A percentile compares a stretch with the other conserved stretches of the same genome.
These are phyloP conservation scores for Drosophila nikananu DNA, from an alignment of 1,140 invertebrate genomes.

Conservation along the genomic window DNA sequence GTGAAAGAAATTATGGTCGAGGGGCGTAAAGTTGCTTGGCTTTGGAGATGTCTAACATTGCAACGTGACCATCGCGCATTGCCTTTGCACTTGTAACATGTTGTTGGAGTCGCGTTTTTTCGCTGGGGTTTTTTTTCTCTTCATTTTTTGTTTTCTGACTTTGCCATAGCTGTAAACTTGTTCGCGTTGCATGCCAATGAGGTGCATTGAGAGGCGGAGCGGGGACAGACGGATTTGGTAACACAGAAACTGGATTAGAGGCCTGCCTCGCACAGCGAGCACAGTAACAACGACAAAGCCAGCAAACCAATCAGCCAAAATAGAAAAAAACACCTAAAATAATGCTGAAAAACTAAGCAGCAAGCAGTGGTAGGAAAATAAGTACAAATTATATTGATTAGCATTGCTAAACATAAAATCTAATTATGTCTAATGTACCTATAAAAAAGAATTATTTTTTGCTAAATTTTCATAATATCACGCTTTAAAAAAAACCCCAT, in stretches of 20 bases:
- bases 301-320: constrained; percentile 39
- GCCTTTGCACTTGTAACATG: constrained; percentile 78
- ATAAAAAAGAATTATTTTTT: not conserved
- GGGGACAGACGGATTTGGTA: constrained; percentile 30
- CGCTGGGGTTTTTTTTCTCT: constrained; percentile 5
- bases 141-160: constrained; percentile 27
- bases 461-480: too few relatives aligned
- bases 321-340: constrained; percentile 21
- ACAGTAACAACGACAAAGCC: constrained; percentile 6
- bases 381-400: not conserved
- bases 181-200: constrained; percentile 59
- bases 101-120: constrained; percentile 59
- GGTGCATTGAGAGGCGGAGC: constrained; percentile 15
- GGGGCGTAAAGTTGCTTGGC: constrained; percentile 39
- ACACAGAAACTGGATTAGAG: constrained; percentile 76
- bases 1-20: constrained; percentile 63
- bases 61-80: constrained; percentile 75
- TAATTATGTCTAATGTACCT: too few relatives aligned
- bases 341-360: constrained; percentile 22
- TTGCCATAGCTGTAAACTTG: constrained; percentile 75
- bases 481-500: too few relatives aligned
- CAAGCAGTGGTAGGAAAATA: constrained; percentile 12
- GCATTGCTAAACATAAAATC: not conserved
- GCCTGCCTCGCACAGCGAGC: constrained; percentile 27
- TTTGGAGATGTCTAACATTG: constrained; percentile 70